Evolutionary conservation across 2,113 vertebrate species (phyloP).

Genomic region (Bungarus multicinctus): DNA sequence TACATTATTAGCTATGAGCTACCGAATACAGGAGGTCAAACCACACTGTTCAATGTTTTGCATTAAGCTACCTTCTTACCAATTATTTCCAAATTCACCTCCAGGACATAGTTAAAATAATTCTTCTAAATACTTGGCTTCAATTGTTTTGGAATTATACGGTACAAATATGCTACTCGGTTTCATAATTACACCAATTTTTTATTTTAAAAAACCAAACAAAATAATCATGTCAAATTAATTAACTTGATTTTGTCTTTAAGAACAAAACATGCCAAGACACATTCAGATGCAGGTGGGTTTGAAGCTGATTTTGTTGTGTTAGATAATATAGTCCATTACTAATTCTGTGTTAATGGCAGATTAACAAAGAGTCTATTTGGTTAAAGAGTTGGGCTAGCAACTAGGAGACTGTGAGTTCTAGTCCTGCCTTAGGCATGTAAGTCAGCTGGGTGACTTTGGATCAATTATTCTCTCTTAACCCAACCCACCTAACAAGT

Average conservation of each 20-base stretch:
- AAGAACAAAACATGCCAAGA: neutral
- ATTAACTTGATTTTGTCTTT: constrained; percentile 20
- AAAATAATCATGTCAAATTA: constrained; percentile 27
- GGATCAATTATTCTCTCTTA: neutral
- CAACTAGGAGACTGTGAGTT: neutral
- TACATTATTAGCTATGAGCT: constrained; percentile 24
- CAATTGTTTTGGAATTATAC: constrained; percentile 31
- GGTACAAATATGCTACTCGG: constrained; percentile 13
- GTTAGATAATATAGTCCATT: neutral
- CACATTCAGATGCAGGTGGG: neutral
- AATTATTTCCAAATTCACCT: constrained; percentile 32
- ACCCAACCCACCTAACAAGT: neutral
- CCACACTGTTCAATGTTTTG: constrained; percentile 4
- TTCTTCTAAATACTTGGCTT: constrained; percentile 36
- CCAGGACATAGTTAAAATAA: constrained; percentile 26
- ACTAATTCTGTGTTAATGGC: neutral
- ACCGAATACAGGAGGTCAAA: constrained; percentile 12
- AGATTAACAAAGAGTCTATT: neutral
- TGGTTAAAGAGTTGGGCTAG: neutral
- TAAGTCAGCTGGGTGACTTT: neutral
- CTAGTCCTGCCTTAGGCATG: neutral
- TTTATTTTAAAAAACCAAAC: neutral
- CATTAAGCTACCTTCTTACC: constrained; percentile 26
- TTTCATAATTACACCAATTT: constrained; percentile 9
- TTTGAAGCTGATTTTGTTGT: neutral